phyloP scores from a whole-genome alignment of 2,797 vertebrate species.

The Percopsis omiscomaycus region DNA sequence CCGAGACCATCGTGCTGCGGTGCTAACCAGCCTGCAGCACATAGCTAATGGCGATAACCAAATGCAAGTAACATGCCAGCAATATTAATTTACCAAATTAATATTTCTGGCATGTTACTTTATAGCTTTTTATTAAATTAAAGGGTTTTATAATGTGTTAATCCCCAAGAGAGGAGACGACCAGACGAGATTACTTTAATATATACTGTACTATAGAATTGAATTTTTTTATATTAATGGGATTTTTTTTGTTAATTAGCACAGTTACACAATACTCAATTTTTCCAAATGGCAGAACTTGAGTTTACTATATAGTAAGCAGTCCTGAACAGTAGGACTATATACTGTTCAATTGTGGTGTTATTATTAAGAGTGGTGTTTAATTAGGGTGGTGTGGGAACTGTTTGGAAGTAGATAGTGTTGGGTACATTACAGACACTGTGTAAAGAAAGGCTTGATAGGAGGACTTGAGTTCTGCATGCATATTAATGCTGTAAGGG shows the following conservation, averaged over 20 bases:
- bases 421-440: too few relatives aligned
- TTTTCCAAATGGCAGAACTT: constrained; percentile 17
- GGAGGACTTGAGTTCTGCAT: too few relatives aligned
- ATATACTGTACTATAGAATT: constrained; percentile 25
- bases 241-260: constrained; percentile 49
- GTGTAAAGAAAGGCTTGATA: too few relatives aligned
- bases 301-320: constrained; percentile 7
- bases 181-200: constrained; percentile 48
- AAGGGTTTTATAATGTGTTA: constrained; percentile 26
- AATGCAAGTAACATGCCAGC: too few relatives aligned
- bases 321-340: not conserved
- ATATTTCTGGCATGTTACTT: constrained; percentile 41
- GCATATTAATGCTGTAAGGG: too few relatives aligned
- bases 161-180: constrained; percentile 53
- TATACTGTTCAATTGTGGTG: too few relatives aligned
- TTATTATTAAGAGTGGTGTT: too few relatives aligned
- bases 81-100: constrained; percentile 24
- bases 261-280: constrained; percentile 22
- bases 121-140: constrained; percentile 52
- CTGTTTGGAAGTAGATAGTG: too few relatives aligned
- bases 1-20: too few relatives aligned
- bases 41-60: too few relatives aligned
- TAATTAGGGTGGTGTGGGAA: too few relatives aligned
- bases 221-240: constrained; percentile 39
- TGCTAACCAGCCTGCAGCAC: too few relatives aligned